Conservation (phyloP, 2,888 invertebrate species). For the Sepiola atlantica region DNA sequence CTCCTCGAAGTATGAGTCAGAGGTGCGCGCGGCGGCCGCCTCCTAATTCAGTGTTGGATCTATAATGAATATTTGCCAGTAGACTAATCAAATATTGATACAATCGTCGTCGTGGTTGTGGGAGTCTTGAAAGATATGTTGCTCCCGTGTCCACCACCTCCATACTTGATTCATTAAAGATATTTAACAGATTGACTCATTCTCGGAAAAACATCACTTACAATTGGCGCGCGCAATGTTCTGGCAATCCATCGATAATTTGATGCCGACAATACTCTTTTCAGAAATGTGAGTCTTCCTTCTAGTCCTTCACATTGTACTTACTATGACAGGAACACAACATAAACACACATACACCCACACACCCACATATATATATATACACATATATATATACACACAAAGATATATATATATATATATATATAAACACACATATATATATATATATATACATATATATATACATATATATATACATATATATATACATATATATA, state of each 20-base stretch:
- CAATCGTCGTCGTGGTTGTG: background rate
- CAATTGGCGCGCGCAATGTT: background rate
- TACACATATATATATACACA: background rate
- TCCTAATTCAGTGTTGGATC: background rate
- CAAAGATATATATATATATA: background rate
- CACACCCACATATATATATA: background rate
- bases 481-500: background rate
- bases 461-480: too few species aligned
- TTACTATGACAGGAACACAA: too few species aligned
- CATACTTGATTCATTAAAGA: background rate
- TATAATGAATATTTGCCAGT: slow-evolving; percentile 32
- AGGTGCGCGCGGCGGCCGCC: background rate
- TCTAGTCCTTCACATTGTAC: too few species aligned
- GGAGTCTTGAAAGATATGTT: background rate
- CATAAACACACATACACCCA: too few species aligned
- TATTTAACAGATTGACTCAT: slow-evolving; percentile 32
- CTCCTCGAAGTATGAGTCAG: background rate
- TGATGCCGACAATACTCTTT: background rate
- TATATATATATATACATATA: too few species aligned
- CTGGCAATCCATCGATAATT: background rate
- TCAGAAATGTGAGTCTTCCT: background rate
- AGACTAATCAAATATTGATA: slow-evolving; percentile 12
- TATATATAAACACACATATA: background rate
- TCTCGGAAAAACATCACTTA: background rate
- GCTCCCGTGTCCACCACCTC: background rate